These are phyloP conservation scores for Drosophila tripunctata DNA, from an alignment of 2,888 invertebrate species.

Conservation along the genomic window DNA sequence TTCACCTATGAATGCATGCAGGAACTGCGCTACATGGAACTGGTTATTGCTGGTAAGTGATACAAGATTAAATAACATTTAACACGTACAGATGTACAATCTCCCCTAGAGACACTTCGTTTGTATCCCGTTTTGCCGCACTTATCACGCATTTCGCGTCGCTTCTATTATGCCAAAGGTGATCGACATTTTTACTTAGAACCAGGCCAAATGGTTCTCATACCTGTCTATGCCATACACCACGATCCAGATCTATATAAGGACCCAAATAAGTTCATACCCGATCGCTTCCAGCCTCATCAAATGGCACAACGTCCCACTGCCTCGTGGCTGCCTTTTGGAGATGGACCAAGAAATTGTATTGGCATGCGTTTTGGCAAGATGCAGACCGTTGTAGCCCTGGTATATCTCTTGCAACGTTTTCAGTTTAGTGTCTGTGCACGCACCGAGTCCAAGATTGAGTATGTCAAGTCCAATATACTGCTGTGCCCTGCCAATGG, in stretches of 20 bases:
- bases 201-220: constrained; percentile 85
- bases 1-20: constrained; percentile 81
- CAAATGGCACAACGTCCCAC: constrained; percentile 85
- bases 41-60: constrained; percentile 84
- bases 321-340: constrained; percentile 76
- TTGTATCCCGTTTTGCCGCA: constrained; percentile 85
- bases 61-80: neutral
- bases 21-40: constrained; percentile 85
- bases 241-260: constrained; percentile 86
- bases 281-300: constrained; percentile 86
- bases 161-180: constrained; percentile 84
- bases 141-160: constrained; percentile 85
- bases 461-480: constrained; percentile 44
- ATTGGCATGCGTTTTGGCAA: constrained; percentile 78
- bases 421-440: constrained; percentile 60
- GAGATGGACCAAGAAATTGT: constrained; percentile 78
- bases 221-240: constrained; percentile 86
- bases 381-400: constrained; percentile 69
- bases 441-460: constrained; percentile 58
- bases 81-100: too few relatives aligned
- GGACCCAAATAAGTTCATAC: constrained; percentile 87
- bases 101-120: constrained; percentile 86
- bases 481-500: constrained; percentile 44
- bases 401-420: constrained; percentile 57
- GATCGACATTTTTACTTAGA: constrained; percentile 84